phyloP scores from a whole-genome alignment of 2,888 invertebrate genomes.

The Bedellia somnulentella region DNA sequence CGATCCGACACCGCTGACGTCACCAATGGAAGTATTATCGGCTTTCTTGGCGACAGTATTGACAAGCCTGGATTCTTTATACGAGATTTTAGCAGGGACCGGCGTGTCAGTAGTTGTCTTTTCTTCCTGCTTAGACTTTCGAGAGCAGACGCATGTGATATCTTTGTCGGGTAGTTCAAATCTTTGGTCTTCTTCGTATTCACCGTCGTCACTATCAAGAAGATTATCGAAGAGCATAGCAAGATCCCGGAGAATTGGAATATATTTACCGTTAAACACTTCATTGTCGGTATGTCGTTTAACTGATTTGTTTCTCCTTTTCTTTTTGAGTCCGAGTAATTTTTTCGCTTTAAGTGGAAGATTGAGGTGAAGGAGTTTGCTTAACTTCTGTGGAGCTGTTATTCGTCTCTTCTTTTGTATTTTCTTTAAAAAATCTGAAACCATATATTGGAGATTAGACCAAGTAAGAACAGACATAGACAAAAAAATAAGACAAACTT shows the following conservation, averaged over 20 bases:
- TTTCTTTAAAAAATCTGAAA: no score
- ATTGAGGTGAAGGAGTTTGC: constrained; percentile 29
- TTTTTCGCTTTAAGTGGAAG: constrained; percentile 31
- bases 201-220: constrained; percentile 26
- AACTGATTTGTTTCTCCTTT: constrained; percentile 22
- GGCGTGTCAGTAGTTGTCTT: constrained; percentile 36
- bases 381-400: no score
- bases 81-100: constrained; percentile 25
- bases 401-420: no score
- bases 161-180: constrained; percentile 13
- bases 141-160: constrained; percentile 15
- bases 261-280: constrained; percentile 29
- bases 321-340: constrained; percentile 18
- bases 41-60: constrained; percentile 32
- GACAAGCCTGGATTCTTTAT: constrained; percentile 20
- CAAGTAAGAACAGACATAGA: no score
- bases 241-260: constrained; percentile 41
- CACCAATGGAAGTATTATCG: constrained; percentile 38
- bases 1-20: constrained; percentile 44
- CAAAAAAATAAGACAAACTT: no score
- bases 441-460: no score
- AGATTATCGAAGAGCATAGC: constrained; percentile 43
- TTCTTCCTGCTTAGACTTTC: constrained; percentile 23
- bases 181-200: constrained; percentile 23
- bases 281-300: constrained; percentile 29